phyloP scores from a whole-genome alignment of 2,113 vertebrate species.

The Bujurquina vittata region DNA sequence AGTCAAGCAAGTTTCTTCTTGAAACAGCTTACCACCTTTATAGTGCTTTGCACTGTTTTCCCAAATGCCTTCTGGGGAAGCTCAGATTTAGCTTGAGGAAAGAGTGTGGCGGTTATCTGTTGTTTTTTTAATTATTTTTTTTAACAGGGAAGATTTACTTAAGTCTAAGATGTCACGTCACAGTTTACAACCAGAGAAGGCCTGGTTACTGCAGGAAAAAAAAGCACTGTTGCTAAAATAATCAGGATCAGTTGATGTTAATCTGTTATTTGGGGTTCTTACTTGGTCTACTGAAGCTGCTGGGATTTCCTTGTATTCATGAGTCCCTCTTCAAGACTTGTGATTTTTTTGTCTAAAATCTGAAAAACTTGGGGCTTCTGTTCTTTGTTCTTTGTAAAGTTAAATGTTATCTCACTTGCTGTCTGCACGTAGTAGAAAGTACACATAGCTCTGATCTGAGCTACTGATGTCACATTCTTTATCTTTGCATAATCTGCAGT shows the following conservation, averaged over 20 bases:
- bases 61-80: background rate
- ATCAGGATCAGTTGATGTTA: background rate
- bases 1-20: constrained; percentile 42
- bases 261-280: background rate
- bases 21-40: background rate
- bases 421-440: background rate
- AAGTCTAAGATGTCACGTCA: background rate
- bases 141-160: background rate
- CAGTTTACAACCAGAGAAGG: background rate
- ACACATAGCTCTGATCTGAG: background rate
- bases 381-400: background rate
- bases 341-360: background rate
- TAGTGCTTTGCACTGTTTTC: background rate
- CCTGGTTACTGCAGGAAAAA: background rate
- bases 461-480: background rate
- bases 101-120: too few species aligned
- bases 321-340: background rate
- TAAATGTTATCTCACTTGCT: background rate
- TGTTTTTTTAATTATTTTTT: background rate
- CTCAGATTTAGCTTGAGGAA: background rate
- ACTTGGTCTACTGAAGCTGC: background rate
- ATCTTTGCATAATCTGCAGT: background rate
- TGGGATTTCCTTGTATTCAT: background rate
- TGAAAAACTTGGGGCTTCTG: background rate
- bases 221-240: background rate